These are phyloP conservation scores for Aphis gossypii DNA, from an alignment of 1,140 invertebrate species.

Conservation along the genomic window DNA sequence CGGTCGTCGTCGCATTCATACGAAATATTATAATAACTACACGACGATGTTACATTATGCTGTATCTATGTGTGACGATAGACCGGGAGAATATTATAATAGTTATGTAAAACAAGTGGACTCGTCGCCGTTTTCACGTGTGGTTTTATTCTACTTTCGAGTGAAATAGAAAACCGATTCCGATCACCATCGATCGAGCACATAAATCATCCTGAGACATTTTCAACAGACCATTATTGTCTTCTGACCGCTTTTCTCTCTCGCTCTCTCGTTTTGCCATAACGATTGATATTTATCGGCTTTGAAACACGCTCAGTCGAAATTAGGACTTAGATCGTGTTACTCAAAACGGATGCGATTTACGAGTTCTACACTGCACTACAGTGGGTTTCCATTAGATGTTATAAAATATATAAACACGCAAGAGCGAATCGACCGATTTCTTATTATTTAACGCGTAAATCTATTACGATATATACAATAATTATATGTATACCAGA, in stretches of 20 bases:
- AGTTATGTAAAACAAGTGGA: constrained; percentile 28
- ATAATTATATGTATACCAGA: neutral
- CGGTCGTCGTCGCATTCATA: neutral
- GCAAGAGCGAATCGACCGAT: neutral
- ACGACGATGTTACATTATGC: neutral
- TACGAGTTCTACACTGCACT: neutral
- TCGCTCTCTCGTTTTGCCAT: neutral
- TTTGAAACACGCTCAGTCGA: neutral
- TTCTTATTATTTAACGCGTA: neutral
- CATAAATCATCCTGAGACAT: constrained; percentile 32
- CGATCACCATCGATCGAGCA: neutral
- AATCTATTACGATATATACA: neutral
- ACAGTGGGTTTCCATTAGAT: neutral
- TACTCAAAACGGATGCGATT: neutral
- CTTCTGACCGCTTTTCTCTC: constrained; percentile 6
- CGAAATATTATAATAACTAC: neutral
- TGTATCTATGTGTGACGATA: neutral
- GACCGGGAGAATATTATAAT: neutral
- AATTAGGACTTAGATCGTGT: constrained; percentile 19
- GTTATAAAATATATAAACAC: neutral
- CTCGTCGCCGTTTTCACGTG: neutral
- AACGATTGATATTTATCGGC: constrained; percentile 33
- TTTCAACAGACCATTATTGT: constrained; percentile 35
- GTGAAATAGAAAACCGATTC: neutral
- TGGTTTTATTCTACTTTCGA: neutral